A percentile compares a stretch with the other conserved stretches of the same genome.
Conservation (phyloP, 2,797 vertebrate genomes). For the Benthosema pterotum region DNA sequence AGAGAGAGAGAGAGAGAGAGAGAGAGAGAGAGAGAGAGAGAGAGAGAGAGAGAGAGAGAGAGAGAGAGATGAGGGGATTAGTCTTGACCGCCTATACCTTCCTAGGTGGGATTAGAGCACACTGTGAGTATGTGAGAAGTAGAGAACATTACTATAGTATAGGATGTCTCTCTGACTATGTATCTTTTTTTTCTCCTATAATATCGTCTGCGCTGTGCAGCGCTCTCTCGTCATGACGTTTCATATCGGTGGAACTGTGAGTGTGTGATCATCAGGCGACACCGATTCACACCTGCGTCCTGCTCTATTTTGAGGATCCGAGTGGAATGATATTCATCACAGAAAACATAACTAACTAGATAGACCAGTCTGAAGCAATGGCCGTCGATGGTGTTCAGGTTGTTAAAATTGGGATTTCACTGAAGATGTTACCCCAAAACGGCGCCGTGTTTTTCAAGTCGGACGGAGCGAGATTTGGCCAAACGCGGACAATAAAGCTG, state of each 20-base stretch:
- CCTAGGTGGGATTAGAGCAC: conserved; percentile 54
- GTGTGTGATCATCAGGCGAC: not conserved
- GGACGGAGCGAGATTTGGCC: conserved; percentile 93
- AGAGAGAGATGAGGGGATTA: conserved; percentile 54
- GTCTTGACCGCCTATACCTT: conserved; percentile 1
- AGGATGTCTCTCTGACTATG: no score
- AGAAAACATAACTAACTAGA: no score
- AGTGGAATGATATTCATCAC: no score
- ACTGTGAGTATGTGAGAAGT: not conserved
- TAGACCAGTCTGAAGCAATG: conserved; percentile 72
- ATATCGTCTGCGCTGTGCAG: not conserved
- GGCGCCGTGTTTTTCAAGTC: conserved; percentile 93
- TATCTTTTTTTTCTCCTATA: no score
- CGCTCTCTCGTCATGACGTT: not conserved
- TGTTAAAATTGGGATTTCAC: conserved; percentile 89
- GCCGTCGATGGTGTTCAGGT: conserved; percentile 86
- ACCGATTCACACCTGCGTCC: not conserved
- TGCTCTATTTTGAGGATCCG: no score
- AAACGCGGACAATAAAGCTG: conserved; percentile 96
- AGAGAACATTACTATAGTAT: no score
- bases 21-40: conserved; percentile 17
- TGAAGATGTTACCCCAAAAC: conserved; percentile 93
- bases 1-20: conserved; percentile 8
- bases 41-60: conserved; percentile 9
- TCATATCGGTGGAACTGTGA: not conserved